A percentile compares a stretch with the other conserved stretches of the same genome.
phyloP scores from a whole-genome alignment of 1,140 invertebrate genomes.

The Euura lappo region DNA sequence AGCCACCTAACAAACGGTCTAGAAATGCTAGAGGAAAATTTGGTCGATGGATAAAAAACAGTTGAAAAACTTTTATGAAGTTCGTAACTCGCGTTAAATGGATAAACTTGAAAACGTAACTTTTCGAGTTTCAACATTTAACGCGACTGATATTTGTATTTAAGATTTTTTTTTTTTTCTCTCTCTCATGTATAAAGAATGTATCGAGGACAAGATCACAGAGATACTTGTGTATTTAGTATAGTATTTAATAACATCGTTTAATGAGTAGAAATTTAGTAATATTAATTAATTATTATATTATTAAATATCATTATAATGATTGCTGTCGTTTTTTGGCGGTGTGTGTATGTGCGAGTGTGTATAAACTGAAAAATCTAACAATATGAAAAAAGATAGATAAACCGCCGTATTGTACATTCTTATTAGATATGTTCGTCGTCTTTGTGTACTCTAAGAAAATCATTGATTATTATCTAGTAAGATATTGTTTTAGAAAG shows the following conservation, averaged over 20 bases:
- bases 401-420: conserved; percentile 35
- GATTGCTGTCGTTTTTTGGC: conserved; percentile 23
- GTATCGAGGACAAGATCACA: conserved; percentile 44
- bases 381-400: too few species aligned
- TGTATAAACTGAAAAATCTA: too few species aligned
- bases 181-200: too few species aligned
- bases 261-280: conserved; percentile 34
- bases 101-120: conserved; percentile 26
- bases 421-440: conserved; percentile 28
- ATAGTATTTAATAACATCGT: conserved; percentile 51
- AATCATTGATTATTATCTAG: conserved; percentile 16
- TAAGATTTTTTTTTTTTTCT: too few species aligned
- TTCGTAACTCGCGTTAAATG: conserved; percentile 16
- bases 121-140: conserved; percentile 21
- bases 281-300: conserved; percentile 27
- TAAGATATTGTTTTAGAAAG: conserved; percentile 9
- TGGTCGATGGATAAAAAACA: conserved; percentile 51
- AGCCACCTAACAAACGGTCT: conserved; percentile 43
- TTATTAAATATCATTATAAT: conserved; percentile 24
- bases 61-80: conserved; percentile 43
- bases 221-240: conserved; percentile 49
- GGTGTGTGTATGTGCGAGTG: conserved; percentile 7
- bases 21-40: conserved; percentile 44
- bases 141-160: too few species aligned
- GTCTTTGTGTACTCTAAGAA: conserved; percentile 27